These are phyloP conservation scores for Stylophora pistillata DNA, from an alignment of 64 coral and sea anemone species.

Conservation along the genomic window DNA sequence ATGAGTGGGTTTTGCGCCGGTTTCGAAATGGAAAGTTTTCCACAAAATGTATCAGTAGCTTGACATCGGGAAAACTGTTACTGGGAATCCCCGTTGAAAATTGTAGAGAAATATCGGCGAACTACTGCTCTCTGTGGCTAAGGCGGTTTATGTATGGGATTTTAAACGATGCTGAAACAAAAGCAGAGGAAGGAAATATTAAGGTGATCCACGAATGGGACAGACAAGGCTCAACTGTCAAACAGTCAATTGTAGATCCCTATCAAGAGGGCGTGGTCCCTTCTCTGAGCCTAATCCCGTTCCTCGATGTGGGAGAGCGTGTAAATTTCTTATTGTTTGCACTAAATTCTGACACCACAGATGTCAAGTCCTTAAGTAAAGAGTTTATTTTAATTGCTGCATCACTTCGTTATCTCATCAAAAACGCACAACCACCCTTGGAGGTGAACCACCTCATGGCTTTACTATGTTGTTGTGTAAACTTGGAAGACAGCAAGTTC, in stretches of 20 bases:
- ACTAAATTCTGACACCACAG: constrained; percentile 30
- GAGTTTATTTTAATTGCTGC: constrained; percentile 44
- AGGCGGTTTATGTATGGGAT: constrained; percentile 60
- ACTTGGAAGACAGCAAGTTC: background rate
- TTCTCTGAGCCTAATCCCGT: constrained; percentile 14
- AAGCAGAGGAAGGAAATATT: background rate
- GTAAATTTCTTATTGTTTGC: constrained; percentile 16
- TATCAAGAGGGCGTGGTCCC: constrained; percentile 28
- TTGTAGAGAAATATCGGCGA: constrained; percentile 49
- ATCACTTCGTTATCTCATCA: constrained; percentile 60
- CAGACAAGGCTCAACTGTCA: constrained; percentile 34
- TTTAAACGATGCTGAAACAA: constrained; percentile 18
- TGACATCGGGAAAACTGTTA: constrained; percentile 41
- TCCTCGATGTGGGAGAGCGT: constrained; percentile 3
- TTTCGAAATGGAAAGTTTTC: constrained; percentile 69
- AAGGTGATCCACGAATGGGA: constrained; percentile 49
- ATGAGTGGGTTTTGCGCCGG: constrained; percentile 32
- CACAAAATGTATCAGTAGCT: constrained; percentile 34
- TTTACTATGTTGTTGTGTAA: constrained; percentile 12
- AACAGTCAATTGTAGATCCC: constrained; percentile 22
- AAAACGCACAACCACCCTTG: constrained; percentile 24
- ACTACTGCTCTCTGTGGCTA: constrained; percentile 47
- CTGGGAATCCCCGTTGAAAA: constrained; percentile 66
- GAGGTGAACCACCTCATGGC: constrained; percentile 10
- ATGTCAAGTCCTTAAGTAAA: constrained; percentile 18